phyloP scores from a whole-genome alignment of 2,888 invertebrate genomes.

The Unio delphinus region DNA sequence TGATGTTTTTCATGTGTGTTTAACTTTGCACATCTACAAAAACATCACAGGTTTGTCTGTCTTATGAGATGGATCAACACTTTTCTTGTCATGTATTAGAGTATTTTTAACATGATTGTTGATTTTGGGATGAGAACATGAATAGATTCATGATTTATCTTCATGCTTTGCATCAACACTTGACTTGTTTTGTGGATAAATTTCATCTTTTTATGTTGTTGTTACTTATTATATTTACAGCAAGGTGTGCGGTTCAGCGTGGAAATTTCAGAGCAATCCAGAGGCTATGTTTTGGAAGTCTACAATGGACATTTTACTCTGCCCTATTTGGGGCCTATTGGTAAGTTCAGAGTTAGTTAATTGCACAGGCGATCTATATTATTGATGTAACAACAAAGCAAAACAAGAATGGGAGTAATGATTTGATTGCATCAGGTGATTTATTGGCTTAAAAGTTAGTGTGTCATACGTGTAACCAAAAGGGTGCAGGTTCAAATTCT shows the following conservation, averaged over 20 bases:
- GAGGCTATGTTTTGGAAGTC: slow-evolving; percentile 91
- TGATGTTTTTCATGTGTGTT: background rate
- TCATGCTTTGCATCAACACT: background rate
- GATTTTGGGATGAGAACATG: too few relatives aligned
- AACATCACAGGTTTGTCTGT: too few relatives aligned
- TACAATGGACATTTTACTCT: slow-evolving; percentile 94
- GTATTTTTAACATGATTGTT: too few relatives aligned
- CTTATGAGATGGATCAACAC: too few relatives aligned
- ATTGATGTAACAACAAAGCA: background rate
- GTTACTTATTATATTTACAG: slow-evolving; percentile 67
- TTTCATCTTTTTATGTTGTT: background rate
- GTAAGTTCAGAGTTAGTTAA: slow-evolving; percentile 68
- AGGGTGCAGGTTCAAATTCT: background rate
- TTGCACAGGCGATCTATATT: background rate
- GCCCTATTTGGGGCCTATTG: slow-evolving; percentile 96
- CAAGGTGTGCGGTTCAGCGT: slow-evolving; percentile 95
- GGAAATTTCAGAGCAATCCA: slow-evolving; percentile 78
- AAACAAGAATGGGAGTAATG: background rate
- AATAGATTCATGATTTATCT: background rate
- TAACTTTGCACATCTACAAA: background rate
- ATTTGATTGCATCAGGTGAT: background rate
- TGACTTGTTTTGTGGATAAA: too few relatives aligned
- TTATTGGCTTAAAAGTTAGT: background rate
- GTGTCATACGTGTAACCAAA: background rate
- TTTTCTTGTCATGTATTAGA: too few relatives aligned